These are phyloP conservation scores for rat (Rattus norvegicus) DNA, from an alignment of 2,113 vertebrate species.

Conservation along the genomic window DNA sequence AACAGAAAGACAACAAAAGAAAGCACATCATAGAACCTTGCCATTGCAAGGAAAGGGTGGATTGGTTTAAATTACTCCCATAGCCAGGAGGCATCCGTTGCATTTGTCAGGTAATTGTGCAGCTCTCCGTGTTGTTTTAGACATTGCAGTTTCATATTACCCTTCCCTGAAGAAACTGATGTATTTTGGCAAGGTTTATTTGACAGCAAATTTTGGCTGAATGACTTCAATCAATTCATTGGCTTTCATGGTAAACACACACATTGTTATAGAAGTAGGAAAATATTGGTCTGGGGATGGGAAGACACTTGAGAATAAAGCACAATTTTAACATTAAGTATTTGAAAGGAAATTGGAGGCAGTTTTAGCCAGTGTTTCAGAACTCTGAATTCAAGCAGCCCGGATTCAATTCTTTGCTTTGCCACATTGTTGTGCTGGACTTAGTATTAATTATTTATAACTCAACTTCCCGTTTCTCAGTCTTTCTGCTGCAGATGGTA, in stretches of 20 bases:
- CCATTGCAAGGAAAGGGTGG: constrained; percentile 34
- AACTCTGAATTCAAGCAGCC: background rate
- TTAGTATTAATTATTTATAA: background rate
- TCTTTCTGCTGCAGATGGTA: background rate
- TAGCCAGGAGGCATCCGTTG: constrained; percentile 1
- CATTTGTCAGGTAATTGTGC: constrained; percentile 64
- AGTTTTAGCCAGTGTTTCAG: background rate
- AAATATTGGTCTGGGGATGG: background rate
- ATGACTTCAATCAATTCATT: background rate
- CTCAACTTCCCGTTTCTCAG: background rate
- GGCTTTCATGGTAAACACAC: background rate
- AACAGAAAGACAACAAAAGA: constrained; percentile 60
- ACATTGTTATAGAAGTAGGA: background rate
- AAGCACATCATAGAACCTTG: background rate
- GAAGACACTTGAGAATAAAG: background rate
- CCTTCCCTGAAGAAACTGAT: background rate
- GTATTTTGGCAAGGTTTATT: background rate
- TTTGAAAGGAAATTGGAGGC: background rate
- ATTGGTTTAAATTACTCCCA: constrained; percentile 69
- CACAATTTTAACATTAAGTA: background rate
- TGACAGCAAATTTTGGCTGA: constrained; percentile 22
- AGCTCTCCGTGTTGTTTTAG: background rate
- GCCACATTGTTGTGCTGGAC: background rate
- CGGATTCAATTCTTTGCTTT: background rate
- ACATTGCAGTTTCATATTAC: background rate